A percentile compares a stretch with the other conserved stretches of the same genome.
phyloP scores from a whole-genome alignment of 2,797 vertebrate genomes.

The Oryzias dopingdopingensis region DNA sequence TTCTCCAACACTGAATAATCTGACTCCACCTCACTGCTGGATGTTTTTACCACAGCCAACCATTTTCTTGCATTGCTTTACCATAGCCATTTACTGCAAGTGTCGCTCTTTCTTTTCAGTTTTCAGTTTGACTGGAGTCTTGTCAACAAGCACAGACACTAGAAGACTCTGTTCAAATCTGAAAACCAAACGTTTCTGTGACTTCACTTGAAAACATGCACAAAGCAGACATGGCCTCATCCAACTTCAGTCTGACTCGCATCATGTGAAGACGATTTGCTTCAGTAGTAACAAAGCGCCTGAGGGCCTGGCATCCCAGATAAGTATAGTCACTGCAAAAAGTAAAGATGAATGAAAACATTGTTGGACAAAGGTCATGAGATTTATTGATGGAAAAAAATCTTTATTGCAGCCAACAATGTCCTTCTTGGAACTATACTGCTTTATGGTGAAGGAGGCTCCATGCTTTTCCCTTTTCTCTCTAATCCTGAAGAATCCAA shows the following conservation, averaged over 20 bases:
- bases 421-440: too few relatives aligned
- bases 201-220: background rate
- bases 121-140: too few relatives aligned
- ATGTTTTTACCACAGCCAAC: too few relatives aligned
- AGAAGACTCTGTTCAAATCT: background rate
- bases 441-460: too few relatives aligned
- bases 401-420: background rate
- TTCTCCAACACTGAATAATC: too few relatives aligned
- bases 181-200: background rate
- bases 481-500: too few relatives aligned
- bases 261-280: background rate
- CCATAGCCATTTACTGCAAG: too few relatives aligned
- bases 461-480: too few relatives aligned
- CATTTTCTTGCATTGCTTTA: too few relatives aligned
- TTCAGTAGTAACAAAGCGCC: background rate
- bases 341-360: background rate
- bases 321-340: background rate
- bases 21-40: too few relatives aligned
- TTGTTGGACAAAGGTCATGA: slow-evolving; percentile 1
- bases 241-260: background rate
- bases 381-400: background rate
- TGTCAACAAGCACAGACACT: too few relatives aligned
- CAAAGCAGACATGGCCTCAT: background rate
- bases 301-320: background rate
- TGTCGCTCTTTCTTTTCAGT: too few relatives aligned